phyloP scores from a whole-genome alignment of 2,888 invertebrate species.

The Cremastinae sp. region DNA sequence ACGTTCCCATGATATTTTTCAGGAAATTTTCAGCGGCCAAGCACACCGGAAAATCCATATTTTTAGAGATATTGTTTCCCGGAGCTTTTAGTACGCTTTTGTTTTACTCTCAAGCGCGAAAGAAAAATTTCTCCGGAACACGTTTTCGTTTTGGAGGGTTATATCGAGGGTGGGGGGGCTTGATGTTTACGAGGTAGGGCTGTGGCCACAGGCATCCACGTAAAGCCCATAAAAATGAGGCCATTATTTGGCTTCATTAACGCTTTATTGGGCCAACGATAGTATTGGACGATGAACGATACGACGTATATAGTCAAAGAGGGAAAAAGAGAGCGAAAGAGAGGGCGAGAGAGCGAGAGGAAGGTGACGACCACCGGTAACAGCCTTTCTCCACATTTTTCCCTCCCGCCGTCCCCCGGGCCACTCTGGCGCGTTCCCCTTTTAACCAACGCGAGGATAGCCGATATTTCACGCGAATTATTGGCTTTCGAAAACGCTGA shows the following conservation, averaged over 20 bases:
- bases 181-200: slow-evolving; percentile 56
- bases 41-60: not conserved
- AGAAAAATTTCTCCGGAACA: slow-evolving; percentile 5
- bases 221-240: slow-evolving; percentile 58
- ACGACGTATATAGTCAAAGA: slow-evolving; percentile 23
- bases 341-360: slow-evolving; percentile 31
- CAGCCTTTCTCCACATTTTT: slow-evolving; percentile 35
- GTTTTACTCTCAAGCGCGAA: not conserved
- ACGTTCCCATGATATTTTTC: no score
- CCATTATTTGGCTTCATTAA: slow-evolving; percentile 63
- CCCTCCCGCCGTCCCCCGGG: slow-evolving; percentile 12
- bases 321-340: slow-evolving; percentile 35
- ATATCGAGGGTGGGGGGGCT: slow-evolving; percentile 26
- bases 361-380: slow-evolving; percentile 40
- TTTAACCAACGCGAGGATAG: slow-evolving; percentile 58
- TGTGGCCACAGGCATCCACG: slow-evolving; percentile 39
- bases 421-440: slow-evolving; percentile 39
- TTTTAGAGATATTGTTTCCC: slow-evolving; percentile 7
- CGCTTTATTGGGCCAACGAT: slow-evolving; percentile 56
- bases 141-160: slow-evolving; percentile 30
- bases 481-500: slow-evolving; percentile 69
- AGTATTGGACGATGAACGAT: slow-evolving; percentile 56
- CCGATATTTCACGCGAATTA: slow-evolving; percentile 69
- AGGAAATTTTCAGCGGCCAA: no score
- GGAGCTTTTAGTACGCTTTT: not conserved